phyloP scores from a whole-genome alignment of 2,888 invertebrate genomes.

The Hydroisotoma schaefferi region DNA sequence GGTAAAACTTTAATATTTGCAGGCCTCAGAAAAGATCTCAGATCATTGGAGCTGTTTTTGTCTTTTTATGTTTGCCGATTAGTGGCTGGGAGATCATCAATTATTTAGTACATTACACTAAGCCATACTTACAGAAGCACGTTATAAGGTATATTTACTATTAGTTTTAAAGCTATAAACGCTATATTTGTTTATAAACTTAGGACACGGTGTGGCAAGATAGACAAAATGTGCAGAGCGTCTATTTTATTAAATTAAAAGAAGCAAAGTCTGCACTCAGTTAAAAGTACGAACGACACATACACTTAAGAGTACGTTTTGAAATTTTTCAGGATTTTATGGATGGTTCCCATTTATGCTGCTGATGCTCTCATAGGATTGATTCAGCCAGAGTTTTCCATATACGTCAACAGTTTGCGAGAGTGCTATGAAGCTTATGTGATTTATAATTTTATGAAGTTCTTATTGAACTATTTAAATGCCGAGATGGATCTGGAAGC shows the following conservation, averaged over 20 bases:
- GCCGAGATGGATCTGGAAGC: slow-evolving; percentile 80
- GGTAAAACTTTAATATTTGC: too few relatives aligned
- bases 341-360: slow-evolving; percentile 98
- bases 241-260: background rate
- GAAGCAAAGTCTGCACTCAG: background rate
- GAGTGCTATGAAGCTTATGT: slow-evolving; percentile 98
- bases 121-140: slow-evolving; percentile 86
- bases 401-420: slow-evolving; percentile 86
- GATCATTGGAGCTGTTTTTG: slow-evolving; percentile 68
- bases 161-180: background rate
- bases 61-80: slow-evolving; percentile 82
- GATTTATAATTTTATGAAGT: slow-evolving; percentile 96
- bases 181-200: background rate
- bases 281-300: background rate
- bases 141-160: slow-evolving; percentile 69
- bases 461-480: slow-evolving; percentile 83
- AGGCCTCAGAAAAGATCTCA: background rate
- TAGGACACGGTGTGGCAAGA: background rate
- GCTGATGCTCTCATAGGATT: slow-evolving; percentile 92
- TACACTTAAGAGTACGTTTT: background rate
- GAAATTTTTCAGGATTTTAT: slow-evolving; percentile 73
- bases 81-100: slow-evolving; percentile 93
- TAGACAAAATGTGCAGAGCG: background rate
- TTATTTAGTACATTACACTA: slow-evolving; percentile 82
- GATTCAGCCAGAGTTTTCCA: slow-evolving; percentile 78